A percentile compares a stretch with the other conserved stretches of the same genome.
phyloP scores from a whole-genome alignment of 2,113 vertebrate species.

The Lagopus leucura region DNA sequence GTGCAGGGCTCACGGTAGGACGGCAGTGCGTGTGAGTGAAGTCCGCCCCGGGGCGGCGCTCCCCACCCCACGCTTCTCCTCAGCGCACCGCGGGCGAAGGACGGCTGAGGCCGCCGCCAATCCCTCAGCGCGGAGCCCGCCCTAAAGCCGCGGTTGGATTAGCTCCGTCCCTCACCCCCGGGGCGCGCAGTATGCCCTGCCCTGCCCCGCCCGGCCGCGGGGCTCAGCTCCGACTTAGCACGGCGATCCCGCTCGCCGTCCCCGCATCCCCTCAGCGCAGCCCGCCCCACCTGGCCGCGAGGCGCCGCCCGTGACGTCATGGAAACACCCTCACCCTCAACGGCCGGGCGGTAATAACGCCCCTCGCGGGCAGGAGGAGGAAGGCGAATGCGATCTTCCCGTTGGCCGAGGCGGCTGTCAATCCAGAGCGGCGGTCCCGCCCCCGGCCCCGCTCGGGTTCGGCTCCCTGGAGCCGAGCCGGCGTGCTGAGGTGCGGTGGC shows the following conservation, averaged over 20 bases:
- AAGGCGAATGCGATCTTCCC: not conserved
- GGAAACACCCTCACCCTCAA: slow-evolving; percentile 20
- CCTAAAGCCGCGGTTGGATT: not conserved
- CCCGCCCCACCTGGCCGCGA: slow-evolving; percentile 12
- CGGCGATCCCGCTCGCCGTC: too few relatives aligned
- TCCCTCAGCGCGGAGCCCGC: not conserved
- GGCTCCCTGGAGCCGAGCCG: not conserved
- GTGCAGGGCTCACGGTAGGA: not conserved
- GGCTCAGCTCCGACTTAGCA: too few relatives aligned
- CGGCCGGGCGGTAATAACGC: not conserved
- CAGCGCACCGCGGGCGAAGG: not conserved
- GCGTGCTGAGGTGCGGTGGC: accelerated
- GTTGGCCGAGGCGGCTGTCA: not conserved
- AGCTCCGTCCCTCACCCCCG: not conserved
- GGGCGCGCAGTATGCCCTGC: not conserved
- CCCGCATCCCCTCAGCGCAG: too few relatives aligned
- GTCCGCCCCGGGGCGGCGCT: not conserved
- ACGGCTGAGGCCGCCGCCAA: not conserved
- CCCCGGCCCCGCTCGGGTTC: not conserved
- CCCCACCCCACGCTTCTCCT: too few relatives aligned
- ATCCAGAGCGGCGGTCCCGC: not conserved
- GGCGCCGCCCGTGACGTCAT: slow-evolving; percentile 37
- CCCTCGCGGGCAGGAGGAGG: not conserved
- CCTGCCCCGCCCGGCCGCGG: too few relatives aligned
- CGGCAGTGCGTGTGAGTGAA: not conserved